Evolutionary conservation across 2,797 vertebrate species (phyloP), one percentile per base, ranked within the genome.

Genomic region (Eulemur rubriventer): DNA sequence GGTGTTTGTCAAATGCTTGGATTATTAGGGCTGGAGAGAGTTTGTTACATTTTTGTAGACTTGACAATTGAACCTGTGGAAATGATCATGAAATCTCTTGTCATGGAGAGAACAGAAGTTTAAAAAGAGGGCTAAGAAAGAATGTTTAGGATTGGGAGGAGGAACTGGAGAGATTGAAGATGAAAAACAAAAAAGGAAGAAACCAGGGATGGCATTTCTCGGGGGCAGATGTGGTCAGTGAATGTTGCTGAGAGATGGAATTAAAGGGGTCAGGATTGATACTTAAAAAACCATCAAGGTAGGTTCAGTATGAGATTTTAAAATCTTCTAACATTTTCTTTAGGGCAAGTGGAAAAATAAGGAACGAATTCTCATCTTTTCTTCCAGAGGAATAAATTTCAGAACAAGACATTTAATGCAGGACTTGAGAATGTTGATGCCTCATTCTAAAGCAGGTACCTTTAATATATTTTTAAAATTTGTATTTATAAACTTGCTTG

Each of bases 321-420:
- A 70, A 90, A 67, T 83, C 7, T 50, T 41, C 20, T 76, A 65
- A 92, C 18, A 6, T 8, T 85, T 52, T 83, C 16, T 59, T 6
- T 97, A 99, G 99, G 99, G 99, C 0, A 99, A 99, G 98, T 99
- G 99, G 99, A 99, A 98, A 91, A 99, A 99, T 98, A 99, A 99
- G 97, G 99, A 99, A 94, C 98, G 99, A 13, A 99, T 99, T 97
- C 99, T 99, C 48, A 99, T 99, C 93, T 99, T 99, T 97, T 99
- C 99, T 73, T 99, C 99, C 0, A 99, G 99, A 97, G 99, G 99
- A 76, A 99, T 99, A 97, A 99, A 99, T 98, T 99, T 99, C 98
- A 99, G 99, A 97, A 99, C 99, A 18, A 99, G 99, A 95, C 99
- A 99, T 82, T 96, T 99, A 92, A 99, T 99, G 99, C 99, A 99